A percentile compares a stretch with the other conserved stretches of the same genome.
Evolutionary conservation across 1,140 invertebrate genomes (phyloP).

Genomic region (Ectropis grisescens): DNA sequence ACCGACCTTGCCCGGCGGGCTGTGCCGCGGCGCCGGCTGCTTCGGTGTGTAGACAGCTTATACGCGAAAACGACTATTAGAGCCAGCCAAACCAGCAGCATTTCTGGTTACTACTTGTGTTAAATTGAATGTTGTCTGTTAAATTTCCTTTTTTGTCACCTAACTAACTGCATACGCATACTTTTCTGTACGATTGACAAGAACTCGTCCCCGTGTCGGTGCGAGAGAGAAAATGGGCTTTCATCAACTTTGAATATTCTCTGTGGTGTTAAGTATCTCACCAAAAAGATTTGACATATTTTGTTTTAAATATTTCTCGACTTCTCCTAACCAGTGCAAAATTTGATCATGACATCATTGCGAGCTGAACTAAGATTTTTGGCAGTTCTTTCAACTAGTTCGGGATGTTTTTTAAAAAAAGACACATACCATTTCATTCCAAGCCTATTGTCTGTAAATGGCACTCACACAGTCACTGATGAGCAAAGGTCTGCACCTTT

Average conservation of each 20-base stretch:
- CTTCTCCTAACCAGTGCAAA: constrained; percentile 28
- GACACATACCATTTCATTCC: constrained; percentile 37
- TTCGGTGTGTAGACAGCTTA: too few relatives aligned
- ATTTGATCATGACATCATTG: constrained; percentile 18
- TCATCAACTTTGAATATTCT: constrained; percentile 45
- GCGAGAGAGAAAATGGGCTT: constrained; percentile 31
- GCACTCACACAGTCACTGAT: too few relatives aligned
- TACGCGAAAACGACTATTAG: constrained; percentile 13
- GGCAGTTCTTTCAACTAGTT: constrained; percentile 22
- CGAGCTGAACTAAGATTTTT: constrained; percentile 34
- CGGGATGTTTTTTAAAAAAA: constrained; percentile 38
- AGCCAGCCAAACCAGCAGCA: constrained; percentile 14
- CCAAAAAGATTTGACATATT: constrained; percentile 14
- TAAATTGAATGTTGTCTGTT: too few relatives aligned
- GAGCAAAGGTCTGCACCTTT: constrained; percentile 17
- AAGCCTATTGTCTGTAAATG: constrained; percentile 25
- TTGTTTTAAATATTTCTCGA: constrained; percentile 21
- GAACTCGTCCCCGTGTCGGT: constrained; percentile 25
- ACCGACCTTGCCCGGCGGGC: too few relatives aligned
- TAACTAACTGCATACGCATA: constrained; percentile 12
- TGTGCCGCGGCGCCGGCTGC: too few relatives aligned
- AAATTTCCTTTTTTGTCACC: constrained; percentile 19
- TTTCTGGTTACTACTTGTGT: constrained; percentile 20
- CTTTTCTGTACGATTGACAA: constrained; percentile 25
- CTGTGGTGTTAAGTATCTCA: constrained; percentile 23